Conservation (phyloP, 1,140 invertebrate genomes). For the Camponotus vicinus region DNA sequence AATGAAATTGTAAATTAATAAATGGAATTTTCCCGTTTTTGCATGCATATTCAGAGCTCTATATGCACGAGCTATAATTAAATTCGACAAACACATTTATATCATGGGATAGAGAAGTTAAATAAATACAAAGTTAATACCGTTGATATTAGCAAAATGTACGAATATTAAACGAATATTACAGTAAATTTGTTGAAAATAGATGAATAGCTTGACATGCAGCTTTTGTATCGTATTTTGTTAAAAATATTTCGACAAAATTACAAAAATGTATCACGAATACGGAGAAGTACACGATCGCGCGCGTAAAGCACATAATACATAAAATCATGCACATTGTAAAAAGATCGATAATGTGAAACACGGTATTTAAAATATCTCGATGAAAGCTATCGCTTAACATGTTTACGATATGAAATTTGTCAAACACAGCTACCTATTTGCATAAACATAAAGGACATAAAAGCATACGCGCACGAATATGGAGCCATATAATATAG, state of each 20-base stretch:
- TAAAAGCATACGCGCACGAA: not conserved
- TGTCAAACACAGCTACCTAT: slow-evolving; percentile 8
- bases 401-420: slow-evolving; percentile 29
- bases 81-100: slow-evolving; percentile 24
- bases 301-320: not conserved
- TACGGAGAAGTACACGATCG: not conserved
- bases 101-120: not conserved
- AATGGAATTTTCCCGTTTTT: not conserved
- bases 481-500: not conserved
- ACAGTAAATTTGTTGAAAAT: slow-evolving; percentile 25
- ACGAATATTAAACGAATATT: slow-evolving; percentile 15
- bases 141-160: not conserved
- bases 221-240: not conserved
- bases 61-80: not conserved
- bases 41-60: not conserved
- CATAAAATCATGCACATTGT: not conserved
- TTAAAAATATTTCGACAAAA: slow-evolving; percentile 38
- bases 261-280: not conserved
- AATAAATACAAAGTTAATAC: slow-evolving; percentile 43
- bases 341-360: slow-evolving; percentile 25
- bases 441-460: slow-evolving; percentile 31
- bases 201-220: slow-evolving; percentile 2
- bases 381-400: slow-evolving; percentile 22
- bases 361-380: slow-evolving; percentile 35
- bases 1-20: slow-evolving; percentile 40